phyloP scores from a whole-genome alignment of 35 echinoderm and acorn worm species.

The Lytechinus pictus region DNA sequence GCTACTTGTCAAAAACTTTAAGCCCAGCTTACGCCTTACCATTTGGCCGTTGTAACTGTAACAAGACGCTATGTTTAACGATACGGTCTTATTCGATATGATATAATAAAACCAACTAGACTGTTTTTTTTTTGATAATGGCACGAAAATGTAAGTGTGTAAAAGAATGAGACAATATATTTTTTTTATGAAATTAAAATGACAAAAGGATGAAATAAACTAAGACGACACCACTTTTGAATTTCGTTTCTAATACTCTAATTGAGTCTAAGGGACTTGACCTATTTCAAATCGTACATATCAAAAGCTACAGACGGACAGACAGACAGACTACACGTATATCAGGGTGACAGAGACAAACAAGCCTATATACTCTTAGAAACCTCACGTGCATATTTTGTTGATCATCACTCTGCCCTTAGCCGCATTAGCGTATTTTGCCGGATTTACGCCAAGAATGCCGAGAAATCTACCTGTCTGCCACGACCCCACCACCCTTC shows the following conservation, averaged over 20 bases:
- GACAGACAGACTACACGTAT: not conserved
- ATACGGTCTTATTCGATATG: too few species aligned
- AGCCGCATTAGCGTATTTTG: not conserved
- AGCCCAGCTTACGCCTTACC: too few species aligned
- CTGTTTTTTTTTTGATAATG: too few species aligned
- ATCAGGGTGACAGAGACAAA: not conserved
- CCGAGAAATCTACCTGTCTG: not conserved
- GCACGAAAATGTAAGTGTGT: not conserved
- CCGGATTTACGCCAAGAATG: slow-evolving; percentile 16
- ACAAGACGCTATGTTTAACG: too few species aligned
- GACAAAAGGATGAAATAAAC: too few species aligned
- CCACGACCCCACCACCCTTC: not conserved
- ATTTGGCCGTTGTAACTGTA: too few species aligned
- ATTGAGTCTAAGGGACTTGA: not conserved
- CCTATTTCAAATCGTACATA: not conserved
- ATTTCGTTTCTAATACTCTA: too few species aligned
- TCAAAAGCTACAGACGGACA: not conserved
- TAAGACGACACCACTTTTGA: too few species aligned
- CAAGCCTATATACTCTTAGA: not conserved
- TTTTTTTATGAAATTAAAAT: not conserved
- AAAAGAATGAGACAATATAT: not conserved
- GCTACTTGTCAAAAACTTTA: too few species aligned
- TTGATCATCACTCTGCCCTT: not conserved
- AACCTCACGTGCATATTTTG: slow-evolving; percentile 18
- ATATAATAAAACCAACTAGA: too few species aligned